A percentile compares a stretch with the other conserved stretches of the same genome.
phyloP scores from a whole-genome alignment of 2,113 vertebrate genomes.

The Myotis davidii region DNA sequence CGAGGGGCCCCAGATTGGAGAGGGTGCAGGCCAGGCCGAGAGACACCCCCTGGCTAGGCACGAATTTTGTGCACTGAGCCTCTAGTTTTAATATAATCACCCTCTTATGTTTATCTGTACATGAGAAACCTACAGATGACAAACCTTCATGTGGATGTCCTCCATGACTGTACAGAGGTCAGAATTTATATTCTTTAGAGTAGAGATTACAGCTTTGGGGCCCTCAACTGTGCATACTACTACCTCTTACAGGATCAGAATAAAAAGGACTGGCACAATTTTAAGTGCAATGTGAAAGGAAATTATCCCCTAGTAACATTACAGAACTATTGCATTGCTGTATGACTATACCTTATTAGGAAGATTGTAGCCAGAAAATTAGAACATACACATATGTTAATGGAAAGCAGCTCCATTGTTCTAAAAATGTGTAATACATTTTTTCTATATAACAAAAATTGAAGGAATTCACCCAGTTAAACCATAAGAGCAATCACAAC shows the following conservation, averaged over 20 bases:
- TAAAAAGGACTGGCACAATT: background rate
- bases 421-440: background rate
- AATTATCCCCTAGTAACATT: background rate
- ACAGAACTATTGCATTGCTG: background rate
- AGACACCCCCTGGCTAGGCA: too few relatives aligned
- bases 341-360: background rate
- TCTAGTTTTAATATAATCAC: background rate
- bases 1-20: too few relatives aligned
- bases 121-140: background rate
- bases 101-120: background rate
- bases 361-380: background rate
- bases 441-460: background rate
- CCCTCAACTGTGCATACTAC: background rate
- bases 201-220: background rate
- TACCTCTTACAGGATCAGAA: background rate
- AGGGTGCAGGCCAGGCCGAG: too few relatives aligned
- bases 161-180: background rate
- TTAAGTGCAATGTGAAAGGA: background rate
- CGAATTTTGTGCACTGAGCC: too few relatives aligned
- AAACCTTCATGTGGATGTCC: background rate
- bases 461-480: slow-evolving; percentile 38
- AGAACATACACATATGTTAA: background rate
- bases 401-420: background rate
- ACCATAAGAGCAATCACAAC: background rate
- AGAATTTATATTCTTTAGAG: background rate